Percentiles rank a stretch among this genome's conserved stretches.
Evolutionary conservation across 1,140 invertebrate genomes (phyloP).

Genomic region (Semibalanus balanoides): DNA sequence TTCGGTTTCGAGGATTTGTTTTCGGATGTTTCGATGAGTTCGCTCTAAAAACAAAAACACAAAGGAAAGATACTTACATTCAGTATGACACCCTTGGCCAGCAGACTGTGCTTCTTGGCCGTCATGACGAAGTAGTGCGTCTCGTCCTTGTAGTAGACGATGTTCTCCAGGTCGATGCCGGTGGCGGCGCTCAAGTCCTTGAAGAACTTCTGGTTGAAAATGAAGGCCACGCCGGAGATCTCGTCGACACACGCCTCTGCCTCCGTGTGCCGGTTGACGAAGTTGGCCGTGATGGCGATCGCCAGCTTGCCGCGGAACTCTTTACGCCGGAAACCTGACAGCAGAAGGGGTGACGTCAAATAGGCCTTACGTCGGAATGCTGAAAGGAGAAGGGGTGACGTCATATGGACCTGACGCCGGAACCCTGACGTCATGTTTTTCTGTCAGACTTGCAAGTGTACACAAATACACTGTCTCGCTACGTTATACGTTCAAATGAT

Average conservation of each 20-base stretch:
- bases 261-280: slow-evolving; percentile 83
- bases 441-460: too few relatives aligned
- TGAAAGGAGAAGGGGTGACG: too few relatives aligned
- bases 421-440: too few relatives aligned
- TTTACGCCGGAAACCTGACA: slow-evolving; percentile 67
- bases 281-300: slow-evolving; percentile 97
- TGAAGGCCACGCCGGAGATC: slow-evolving; percentile 93
- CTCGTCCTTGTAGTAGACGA: slow-evolving; percentile 97
- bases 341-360: too few relatives aligned
- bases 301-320: slow-evolving; percentile 94
- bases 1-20: too few relatives aligned
- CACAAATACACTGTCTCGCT: too few relatives aligned
- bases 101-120: slow-evolving; percentile 86
- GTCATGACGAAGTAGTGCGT: slow-evolving; percentile 99
- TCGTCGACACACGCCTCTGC: slow-evolving; percentile 89
- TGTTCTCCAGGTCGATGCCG: slow-evolving; percentile 94
- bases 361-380: too few relatives aligned
- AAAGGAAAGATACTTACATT: slow-evolving; percentile 49
- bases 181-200: slow-evolving; percentile 77
- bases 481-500: too few relatives aligned
- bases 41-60: too few relatives aligned
- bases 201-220: slow-evolving; percentile 98
- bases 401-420: too few relatives aligned
- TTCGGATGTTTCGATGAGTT: too few relatives aligned
- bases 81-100: slow-evolving; percentile 77